Evolutionary conservation across 1,140 invertebrate species (phyloP), one percentile per base, ranked within the genome.

Genomic region (Aleiodes sp.): DNA sequence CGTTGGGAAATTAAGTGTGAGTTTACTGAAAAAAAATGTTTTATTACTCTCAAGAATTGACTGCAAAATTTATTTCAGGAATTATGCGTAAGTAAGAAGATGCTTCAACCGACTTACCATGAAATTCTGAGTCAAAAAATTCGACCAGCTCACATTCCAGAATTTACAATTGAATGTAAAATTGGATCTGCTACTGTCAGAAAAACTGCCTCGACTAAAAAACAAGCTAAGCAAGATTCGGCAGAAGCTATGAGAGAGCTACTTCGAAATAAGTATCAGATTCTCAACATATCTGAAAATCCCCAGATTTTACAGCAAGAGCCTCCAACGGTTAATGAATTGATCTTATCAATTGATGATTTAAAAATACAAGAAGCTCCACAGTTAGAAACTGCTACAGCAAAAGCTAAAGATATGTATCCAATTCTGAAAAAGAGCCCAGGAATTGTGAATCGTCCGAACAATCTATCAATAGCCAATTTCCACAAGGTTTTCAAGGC

Each of bases 211-310:
- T 16, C 6, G 2, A 59, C 52, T 4, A 67, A 67, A 59, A 67
- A 67, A 56, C 46, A 59, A 16, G 65, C 65, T 1, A 67, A 67
- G 35, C 33, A 67, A 12, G 14, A 14, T 12, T 16, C 29, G 31
- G 65, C 65, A 2, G 21, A 14, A 26, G 31, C 19, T 24, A 67
- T 67, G 65, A 9, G 19, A 16, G 7, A 67, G 0, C 19, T 59
- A 7, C 19, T 39, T 14, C 2, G 39, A 28, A 39, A 60, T 3
- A 19, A 52, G 19, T 33, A 2, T 1, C 10, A 65, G 12, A 31
- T 16, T 62, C 28, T 29, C 24, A 8, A 60, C 41, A 43, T 14
- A 16, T 0, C 2, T 16, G 14, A 21, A 14, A 56, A 14, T 21
- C 21, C 39, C 2, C 12, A 21, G 16, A 6, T 33, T 31, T 16